These are phyloP conservation scores for Corythornis leucogaster DNA, from an alignment of 2,797 vertebrate species.

Conservation along the genomic window DNA sequence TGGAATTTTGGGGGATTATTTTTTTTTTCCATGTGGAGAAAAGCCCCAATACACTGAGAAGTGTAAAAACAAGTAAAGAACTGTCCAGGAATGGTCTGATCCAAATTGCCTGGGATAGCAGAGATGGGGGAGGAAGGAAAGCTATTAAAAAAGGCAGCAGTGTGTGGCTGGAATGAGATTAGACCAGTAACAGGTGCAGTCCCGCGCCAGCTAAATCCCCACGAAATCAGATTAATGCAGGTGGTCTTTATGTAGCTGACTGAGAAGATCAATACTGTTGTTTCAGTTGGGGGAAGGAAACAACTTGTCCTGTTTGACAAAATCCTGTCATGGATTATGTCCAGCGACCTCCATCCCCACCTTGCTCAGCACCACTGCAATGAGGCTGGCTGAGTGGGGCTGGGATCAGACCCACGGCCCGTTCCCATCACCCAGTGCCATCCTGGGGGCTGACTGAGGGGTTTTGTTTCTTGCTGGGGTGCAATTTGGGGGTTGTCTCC, in stretches of 20 bases:
- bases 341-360: not conserved
- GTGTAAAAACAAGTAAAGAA: not conserved
- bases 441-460: accelerated
- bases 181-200: constrained; percentile 64
- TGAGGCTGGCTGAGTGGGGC: not conserved
- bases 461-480: not conserved
- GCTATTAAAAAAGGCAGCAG: constrained; percentile 42
- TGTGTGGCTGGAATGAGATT: constrained; percentile 69
- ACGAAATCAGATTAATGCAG: constrained; percentile 78
- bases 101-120: constrained; percentile 4
- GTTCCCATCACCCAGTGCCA: no score
- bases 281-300: constrained; percentile 40
- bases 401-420: not conserved
- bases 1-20: not conserved
- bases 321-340: constrained; percentile 35
- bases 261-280: constrained; percentile 76
- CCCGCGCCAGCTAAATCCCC: constrained; percentile 68
- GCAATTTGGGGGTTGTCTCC: not conserved
- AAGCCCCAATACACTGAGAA: not conserved
- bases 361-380: constrained; percentile 12
- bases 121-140: not conserved
- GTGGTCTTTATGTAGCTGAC: constrained; percentile 75
- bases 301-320: constrained; percentile 50
- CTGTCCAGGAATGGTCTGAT: not conserved
- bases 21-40: not conserved